Base-by-base conservation (phyloP, 1,140 invertebrate genomes). In the Aethina tumida region DNA sequence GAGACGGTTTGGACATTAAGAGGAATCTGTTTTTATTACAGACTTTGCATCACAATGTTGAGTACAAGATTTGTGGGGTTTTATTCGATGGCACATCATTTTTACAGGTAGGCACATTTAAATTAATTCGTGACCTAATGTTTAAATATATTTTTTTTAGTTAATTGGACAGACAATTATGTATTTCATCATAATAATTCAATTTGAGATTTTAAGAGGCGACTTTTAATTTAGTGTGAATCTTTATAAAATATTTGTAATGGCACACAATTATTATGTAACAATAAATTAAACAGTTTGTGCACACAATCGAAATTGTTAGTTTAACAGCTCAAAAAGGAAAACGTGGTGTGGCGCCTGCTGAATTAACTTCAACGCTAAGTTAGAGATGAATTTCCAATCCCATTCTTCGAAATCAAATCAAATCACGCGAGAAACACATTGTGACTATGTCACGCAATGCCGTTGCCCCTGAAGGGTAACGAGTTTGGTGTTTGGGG, bases 391-490 rank as follows among this genome's bases (percentile, higher is more conserved):
- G 33, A 25, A 35, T 22, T 35, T 35, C 33, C 20, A 22, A 13
- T 35, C n/a, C 20, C 20, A 20, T 35, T 35, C 20, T 22, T 13
- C n/a, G 33, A 35, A 35, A 35, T 35, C 33, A 13, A 35, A 35
- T 35, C 33, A 15, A 22, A 35, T 20, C 33, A 35, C 33, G 33
- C 33, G 25, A 35, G 33, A 35, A 35, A 35, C 33, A 35, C 33
- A 35, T 35, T 35, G 19, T 22, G 21, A 13, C 15, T 22, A 22
- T 13, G 12, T 20, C 33, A 35, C 33, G 33, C 33, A 35, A 35
- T 18, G n/a, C 33, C 16, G 20, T 22, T 13, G 10, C 33, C 9
- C 20, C 20, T 15, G 18, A 18, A 35, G 33, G 33, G 33, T 35
- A 22, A 35, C 33, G 33, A 20, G 33, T 14, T 20, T n/a, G n/a